A percentile compares a stretch with the other conserved stretches of the same genome.
phyloP scores from a whole-genome alignment of 2,113 vertebrate genomes.

The Ariopsis seemanni region DNA sequence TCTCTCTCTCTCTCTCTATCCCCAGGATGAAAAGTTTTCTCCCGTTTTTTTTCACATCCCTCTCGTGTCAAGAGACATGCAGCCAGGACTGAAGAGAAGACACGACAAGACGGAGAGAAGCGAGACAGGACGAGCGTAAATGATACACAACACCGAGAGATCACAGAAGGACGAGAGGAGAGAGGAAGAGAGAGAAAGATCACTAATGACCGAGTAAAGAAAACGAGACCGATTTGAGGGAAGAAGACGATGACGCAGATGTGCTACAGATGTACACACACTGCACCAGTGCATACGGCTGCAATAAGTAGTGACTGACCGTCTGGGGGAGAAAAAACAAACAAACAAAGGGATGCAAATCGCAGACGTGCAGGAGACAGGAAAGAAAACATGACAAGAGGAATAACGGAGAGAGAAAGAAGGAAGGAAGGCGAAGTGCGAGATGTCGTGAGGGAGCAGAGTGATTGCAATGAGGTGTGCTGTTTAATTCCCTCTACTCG shows the following conservation, averaged over 20 bases:
- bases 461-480: constrained; percentile 12
- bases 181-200: not conserved
- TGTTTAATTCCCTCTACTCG: constrained; percentile 13
- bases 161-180: constrained; percentile 17
- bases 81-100: constrained; percentile 15
- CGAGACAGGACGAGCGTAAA: not conserved
- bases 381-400: not conserved
- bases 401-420: constrained; percentile 7
- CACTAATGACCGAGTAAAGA: not conserved
- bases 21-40: not conserved
- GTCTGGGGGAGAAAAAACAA: not conserved
- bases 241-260: not conserved
- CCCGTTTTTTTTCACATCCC: constrained; percentile 5
- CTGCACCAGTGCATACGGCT: not conserved
- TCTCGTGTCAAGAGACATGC: constrained; percentile 38
- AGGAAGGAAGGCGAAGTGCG: not conserved
- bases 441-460: not conserved
- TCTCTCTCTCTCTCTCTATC: constrained; percentile 21
- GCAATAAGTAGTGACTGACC: not conserved
- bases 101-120: not conserved
- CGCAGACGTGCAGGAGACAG: not conserved
- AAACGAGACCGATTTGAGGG: not conserved
- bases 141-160: not conserved
- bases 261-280: not conserved
- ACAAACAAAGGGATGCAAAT: not conserved